Percentiles rank a stretch among this genome's conserved stretches.
Conservation (phyloP, 2,113 vertebrate species). For the Lonchura striata region DNA sequence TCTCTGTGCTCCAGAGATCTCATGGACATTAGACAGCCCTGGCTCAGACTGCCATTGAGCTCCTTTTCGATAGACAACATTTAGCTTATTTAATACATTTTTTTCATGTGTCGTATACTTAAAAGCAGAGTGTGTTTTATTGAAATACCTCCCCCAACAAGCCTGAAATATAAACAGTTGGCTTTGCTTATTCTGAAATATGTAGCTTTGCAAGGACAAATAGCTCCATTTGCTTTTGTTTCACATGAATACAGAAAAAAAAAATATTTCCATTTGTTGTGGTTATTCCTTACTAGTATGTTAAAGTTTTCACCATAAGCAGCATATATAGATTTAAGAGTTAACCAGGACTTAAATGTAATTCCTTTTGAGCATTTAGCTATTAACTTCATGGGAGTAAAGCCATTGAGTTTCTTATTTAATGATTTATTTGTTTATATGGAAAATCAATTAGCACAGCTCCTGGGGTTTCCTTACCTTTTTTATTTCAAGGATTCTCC, state of each 20-base stretch:
- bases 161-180: not conserved
- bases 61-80: not conserved
- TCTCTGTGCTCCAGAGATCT: not conserved
- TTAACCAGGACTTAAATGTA: conserved; percentile 47
- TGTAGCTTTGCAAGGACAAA: not conserved
- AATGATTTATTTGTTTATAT: conserved; percentile 72
- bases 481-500: conserved; percentile 55
- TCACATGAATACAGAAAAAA: not conserved
- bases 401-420: conserved; percentile 62
- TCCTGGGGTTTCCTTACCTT: conserved; percentile 66
- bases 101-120: not conserved
- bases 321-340: conserved; percentile 33
- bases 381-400: conserved; percentile 59
- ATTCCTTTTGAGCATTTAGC: conserved; percentile 54
- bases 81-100: not conserved
- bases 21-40: not conserved
- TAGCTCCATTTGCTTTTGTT: not conserved
- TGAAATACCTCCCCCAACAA: not conserved
- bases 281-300: not conserved
- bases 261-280: not conserved
- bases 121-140: not conserved
- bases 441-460: conserved; percentile 68
- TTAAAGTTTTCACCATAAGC: not conserved
- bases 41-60: not conserved
- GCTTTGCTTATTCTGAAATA: not conserved